A percentile compares a stretch with the other conserved stretches of the same genome.
phyloP scores from a whole-genome alignment of 2,797 vertebrate genomes.

The Aldrovandia affinis region DNA sequence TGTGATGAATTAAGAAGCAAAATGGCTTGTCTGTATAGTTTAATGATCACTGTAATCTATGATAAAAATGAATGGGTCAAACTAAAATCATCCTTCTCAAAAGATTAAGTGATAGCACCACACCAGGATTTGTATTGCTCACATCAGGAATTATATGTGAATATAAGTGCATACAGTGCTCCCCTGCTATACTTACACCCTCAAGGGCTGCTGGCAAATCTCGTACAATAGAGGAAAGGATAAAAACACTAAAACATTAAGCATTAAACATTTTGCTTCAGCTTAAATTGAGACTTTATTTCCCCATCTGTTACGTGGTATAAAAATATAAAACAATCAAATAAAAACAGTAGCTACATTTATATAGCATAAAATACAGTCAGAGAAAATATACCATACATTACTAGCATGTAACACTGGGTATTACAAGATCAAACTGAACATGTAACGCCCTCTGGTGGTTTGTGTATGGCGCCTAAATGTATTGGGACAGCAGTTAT shows the following conservation, averaged over 20 bases:
- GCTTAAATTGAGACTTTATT: no score
- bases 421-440: background rate
- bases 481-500: no score
- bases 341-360: no score
- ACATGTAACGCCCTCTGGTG: background rate
- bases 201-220: no score
- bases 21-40: background rate
- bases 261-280: no score
- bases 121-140: background rate
- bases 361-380: background rate
- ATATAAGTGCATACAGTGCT: no score
- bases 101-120: background rate
- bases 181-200: no score
- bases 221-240: no score
- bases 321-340: no score
- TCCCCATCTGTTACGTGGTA: no score
- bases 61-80: background rate
- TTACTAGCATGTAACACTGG: background rate
- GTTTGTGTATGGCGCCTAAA: background rate
- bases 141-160: background rate
- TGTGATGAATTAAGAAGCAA: background rate
- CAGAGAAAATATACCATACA: background rate
- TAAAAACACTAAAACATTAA: no score
- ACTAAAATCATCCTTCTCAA: no score
- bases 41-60: background rate